These are phyloP conservation scores for Zaprionus gabonicus DNA, from an alignment of 1,140 invertebrate species.

Conservation along the genomic window DNA sequence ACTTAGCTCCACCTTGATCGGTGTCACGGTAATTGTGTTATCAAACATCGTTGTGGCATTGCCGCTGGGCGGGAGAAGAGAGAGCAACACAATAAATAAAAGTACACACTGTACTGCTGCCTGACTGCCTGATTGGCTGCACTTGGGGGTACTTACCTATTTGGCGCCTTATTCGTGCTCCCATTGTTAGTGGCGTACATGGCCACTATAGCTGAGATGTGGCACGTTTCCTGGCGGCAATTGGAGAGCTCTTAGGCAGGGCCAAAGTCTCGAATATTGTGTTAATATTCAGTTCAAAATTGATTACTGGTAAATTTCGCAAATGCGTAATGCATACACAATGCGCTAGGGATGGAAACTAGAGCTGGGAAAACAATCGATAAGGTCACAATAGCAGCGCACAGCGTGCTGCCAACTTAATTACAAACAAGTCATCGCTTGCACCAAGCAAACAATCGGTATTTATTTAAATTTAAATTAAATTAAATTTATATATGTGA, in stretches of 20 bases:
- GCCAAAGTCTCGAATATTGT: conserved; percentile 24
- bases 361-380: conserved; percentile 37
- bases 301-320: conserved; percentile 52
- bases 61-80: conserved; percentile 45
- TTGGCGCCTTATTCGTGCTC: conserved; percentile 75
- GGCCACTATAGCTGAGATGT: conserved; percentile 47
- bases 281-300: conserved; percentile 48
- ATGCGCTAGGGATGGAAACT: conserved; percentile 48
- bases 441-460: conserved; percentile 3
- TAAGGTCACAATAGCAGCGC: conserved; percentile 11
- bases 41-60: conserved; percentile 70
- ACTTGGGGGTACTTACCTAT: conserved; percentile 56
- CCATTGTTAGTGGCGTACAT: conserved; percentile 78
- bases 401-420: conserved; percentile 15
- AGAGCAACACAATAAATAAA: conserved; percentile 24
- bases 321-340: conserved; percentile 74
- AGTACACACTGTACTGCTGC: conserved; percentile 53
- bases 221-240: conserved; percentile 30
- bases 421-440: not conserved
- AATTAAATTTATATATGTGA: no score
- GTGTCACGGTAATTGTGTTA: conserved; percentile 74
- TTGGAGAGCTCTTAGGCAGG: conserved; percentile 22
- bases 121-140: not conserved
- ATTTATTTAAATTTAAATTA: not conserved
- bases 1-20: conserved; percentile 67